Evolutionary conservation across 2,113 vertebrate species (phyloP), one percentile per base, ranked within the genome.

Genomic region (Uria aalge): DNA sequence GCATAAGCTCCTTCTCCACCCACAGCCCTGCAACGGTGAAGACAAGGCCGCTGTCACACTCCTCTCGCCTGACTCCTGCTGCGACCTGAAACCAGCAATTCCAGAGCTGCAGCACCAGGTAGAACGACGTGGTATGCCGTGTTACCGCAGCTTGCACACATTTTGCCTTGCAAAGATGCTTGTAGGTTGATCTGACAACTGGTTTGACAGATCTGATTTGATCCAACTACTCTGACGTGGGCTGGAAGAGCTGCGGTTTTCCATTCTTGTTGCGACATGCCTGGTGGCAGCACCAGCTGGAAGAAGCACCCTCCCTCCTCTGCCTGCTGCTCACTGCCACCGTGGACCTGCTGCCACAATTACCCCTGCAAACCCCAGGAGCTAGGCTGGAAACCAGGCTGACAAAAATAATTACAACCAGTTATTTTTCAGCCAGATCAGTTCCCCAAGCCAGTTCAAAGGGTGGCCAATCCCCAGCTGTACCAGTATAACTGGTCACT

Each of bases 101-200:
- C 47, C 62, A 64, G 56, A 78, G 48, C 80, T 86, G 84, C 83
- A 77, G 72, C 76, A 48, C 32, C 47, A 68, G 24, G 74, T 3
- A 66, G 79, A 43, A 90, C 68, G 47, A 9, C 0, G 0, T 7
- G 41, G 50, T 22, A 40, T 3, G 41, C 45, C 5, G 1, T 0
- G 14, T 15, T 45, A 17, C 32, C 62, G 24, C 19, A 34, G 41
- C 53, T 86, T 23, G 47, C 12, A 38, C 38, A 82, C 11, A 72
- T 15, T 71, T 27, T 73, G 90, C 64, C 66, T 85, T 57, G 60
- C 71, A 74, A 76, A 79, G n/a, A 20, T 26, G 38, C 53, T 50
- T 1, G 17, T 5, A 55, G 38, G n/a, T 19, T 48, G 3, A 52
- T 73, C 55, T 59, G 53, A 72, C 27, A 55, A n/a, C 43, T 18